Base-by-base conservation (phyloP, 2,888 invertebrate genomes). In the Dicranocentrus wangi region DNA sequence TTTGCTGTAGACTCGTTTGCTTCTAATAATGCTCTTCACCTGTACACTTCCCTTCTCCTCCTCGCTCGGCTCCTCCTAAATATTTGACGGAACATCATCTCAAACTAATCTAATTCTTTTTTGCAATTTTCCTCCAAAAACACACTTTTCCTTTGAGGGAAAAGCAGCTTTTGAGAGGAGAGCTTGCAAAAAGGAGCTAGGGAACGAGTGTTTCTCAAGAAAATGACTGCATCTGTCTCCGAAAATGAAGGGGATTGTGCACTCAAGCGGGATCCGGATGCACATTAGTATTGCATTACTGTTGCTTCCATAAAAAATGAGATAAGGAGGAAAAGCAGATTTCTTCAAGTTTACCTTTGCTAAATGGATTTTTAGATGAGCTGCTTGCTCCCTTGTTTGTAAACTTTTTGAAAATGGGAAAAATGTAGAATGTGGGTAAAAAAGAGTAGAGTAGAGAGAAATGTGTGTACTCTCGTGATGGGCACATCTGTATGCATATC, bases 221-320 rank as follows among this genome's bases (percentile, higher is more conserved):
- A 47, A 47, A 47, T 47, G 47, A 3, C 5, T 47, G 47, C 15
- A 47, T 8, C 17, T 47, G 47, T n/a, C 47, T 8, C n/a, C 47
- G 2, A 47, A 5, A 47, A 13, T 47, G 7, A 47, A 47, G 17
- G 47, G 5, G 5, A 47, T 2, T 8, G 47, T n/a, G 21, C 17
- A 19, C 2, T 25, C 2, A 25, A 1, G 1, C 32, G 32, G 19
- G 61, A 8, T 28, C 63, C 63, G 65, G 65, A 53, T 66, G 58
- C 75, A 66, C 75, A 66, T 73, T 73, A 73, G 53, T 65, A 65
- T 65, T 63, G 65, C 63, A 65, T 53, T 65, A 63, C 63, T 21
- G 71, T 28, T 25, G 27, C 28, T 42, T 25, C 7, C 28, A 23
- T 21, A 39, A 23, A 60, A 32, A 10, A 32, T 32, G 13, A 47